A percentile compares a stretch with the other conserved stretches of the same genome.
Evolutionary conservation across 2,797 vertebrate species (phyloP).

Genomic region (Apodemus agrarius): DNA sequence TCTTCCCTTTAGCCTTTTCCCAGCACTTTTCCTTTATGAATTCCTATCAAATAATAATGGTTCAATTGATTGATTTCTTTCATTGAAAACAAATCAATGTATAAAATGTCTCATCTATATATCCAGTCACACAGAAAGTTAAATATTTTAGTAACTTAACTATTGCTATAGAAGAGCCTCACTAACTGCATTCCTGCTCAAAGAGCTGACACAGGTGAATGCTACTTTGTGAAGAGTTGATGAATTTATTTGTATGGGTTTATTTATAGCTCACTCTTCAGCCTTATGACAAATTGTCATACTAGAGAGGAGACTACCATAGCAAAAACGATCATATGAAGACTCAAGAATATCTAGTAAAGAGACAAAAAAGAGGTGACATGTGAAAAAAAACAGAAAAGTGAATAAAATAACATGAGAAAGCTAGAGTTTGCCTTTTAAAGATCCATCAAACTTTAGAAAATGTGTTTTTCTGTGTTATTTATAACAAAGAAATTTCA

Average conservation of each 20-base stretch:
- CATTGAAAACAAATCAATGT: background rate
- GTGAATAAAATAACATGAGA: conserved; percentile 24
- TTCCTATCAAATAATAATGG: background rate
- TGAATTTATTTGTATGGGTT: background rate
- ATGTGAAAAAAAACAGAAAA: background rate
- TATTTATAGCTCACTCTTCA: background rate
- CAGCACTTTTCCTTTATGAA: background rate
- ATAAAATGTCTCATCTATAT: background rate
- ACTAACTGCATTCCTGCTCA: background rate
- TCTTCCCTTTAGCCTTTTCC: background rate
- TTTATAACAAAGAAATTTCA: conserved; percentile 37
- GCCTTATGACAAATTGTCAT: background rate
- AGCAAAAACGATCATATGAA: background rate
- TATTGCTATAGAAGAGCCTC: background rate
- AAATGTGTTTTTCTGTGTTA: background rate
- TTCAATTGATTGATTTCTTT: background rate
- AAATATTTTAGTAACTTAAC: background rate
- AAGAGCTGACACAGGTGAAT: background rate
- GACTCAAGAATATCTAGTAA: background rate
- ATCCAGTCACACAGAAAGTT: background rate
- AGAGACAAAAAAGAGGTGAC: background rate
- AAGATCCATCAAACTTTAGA: background rate
- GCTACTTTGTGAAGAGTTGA: background rate
- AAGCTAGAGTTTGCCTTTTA: background rate
- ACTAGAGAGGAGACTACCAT: background rate